Base-by-base conservation (phyloP, 2,888 invertebrate species). In the Latrodectus hesperus region DNA sequence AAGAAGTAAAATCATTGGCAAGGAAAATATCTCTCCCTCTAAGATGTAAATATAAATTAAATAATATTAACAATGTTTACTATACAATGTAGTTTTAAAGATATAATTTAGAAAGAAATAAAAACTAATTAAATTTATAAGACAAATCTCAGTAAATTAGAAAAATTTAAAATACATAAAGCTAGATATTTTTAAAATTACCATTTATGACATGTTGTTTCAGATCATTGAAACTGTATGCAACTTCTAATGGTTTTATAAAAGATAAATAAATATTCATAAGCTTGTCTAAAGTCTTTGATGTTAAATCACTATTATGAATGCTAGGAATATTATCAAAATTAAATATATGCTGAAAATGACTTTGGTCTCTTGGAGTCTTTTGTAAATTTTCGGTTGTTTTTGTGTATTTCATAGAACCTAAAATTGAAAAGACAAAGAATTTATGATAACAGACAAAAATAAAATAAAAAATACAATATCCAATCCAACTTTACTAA, bases 1-100 rank as follows among this genome's bases (percentile, higher is more conserved):
- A 70, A 91, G 89, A 70, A 91, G 90, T 12, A 91, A 78, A 53
- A 92, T 89, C 88, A 91, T 88, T 0, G 92, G 92, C 84, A 91
- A 91, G 26, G 91, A 90, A 77, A 88, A 88, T 17, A 92, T 91
- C 76, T 91, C 91, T 14, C 90, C 90, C 79, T 90, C 90, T 90
- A 71, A 4, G 75, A 67, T 16, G 53, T 9, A 64, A 60, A 22
- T 14, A 80, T 6, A 38, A 6, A 38, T 38, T 38, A 6, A 1
- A 38, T 38, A 6, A 38, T 38, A 38, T 38, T 38, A 38, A 38
- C 4, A 38, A 38, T 6, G 38, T 38, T 38, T 38, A 38, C 38
- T 38, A 38, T 38, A 38, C 6, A 38, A 38, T 38, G 38, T 38
- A 38, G 38, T 38, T 38, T 38, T 38, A 38, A 38, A 38, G 38